These are phyloP conservation scores for Glareola pratincola DNA, from an alignment of 2,113 vertebrate species.

Conservation along the genomic window DNA sequence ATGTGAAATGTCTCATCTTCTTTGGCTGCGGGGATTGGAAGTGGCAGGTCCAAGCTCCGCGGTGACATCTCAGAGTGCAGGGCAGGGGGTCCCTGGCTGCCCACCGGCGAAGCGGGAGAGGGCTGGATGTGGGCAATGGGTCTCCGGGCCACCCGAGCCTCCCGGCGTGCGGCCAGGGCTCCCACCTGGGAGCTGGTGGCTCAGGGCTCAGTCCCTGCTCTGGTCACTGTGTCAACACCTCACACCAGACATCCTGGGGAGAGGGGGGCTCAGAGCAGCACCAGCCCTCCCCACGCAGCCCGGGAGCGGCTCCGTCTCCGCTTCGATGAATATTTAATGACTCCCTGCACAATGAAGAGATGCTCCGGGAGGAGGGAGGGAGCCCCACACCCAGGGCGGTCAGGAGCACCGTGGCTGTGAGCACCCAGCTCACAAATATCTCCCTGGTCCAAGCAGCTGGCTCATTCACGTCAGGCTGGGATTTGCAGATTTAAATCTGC, in stretches of 20 bases:
- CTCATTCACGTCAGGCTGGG: not conserved
- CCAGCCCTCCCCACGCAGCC: not conserved
- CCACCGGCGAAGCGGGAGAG: fast-evolving
- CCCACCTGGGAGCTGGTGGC: not conserved
- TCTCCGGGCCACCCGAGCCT: not conserved
- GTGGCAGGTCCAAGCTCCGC: not conserved
- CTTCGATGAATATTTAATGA: constrained; percentile 47
- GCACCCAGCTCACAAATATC: not conserved
- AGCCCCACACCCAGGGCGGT: not conserved
- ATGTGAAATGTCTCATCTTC: not conserved
- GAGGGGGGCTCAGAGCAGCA: not conserved
- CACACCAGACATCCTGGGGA: not conserved
- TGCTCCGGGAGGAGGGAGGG: not conserved
- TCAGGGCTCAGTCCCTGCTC: not conserved
- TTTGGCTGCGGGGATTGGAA: not conserved
- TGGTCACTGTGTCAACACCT: constrained; percentile 29
- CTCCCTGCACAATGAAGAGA: not conserved
- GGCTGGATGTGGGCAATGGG: not conserved
- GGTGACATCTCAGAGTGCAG: not conserved
- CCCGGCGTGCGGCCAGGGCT: not conserved
- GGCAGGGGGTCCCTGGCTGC: not conserved
- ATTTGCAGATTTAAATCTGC: not conserved
- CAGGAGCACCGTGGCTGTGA: not conserved
- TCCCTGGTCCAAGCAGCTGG: not conserved
- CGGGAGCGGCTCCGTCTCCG: fast-evolving